Percentiles rank a stretch among this genome's conserved stretches.
Conservation (phyloP, 1,140 invertebrate genomes). For the Samia ricini region DNA sequence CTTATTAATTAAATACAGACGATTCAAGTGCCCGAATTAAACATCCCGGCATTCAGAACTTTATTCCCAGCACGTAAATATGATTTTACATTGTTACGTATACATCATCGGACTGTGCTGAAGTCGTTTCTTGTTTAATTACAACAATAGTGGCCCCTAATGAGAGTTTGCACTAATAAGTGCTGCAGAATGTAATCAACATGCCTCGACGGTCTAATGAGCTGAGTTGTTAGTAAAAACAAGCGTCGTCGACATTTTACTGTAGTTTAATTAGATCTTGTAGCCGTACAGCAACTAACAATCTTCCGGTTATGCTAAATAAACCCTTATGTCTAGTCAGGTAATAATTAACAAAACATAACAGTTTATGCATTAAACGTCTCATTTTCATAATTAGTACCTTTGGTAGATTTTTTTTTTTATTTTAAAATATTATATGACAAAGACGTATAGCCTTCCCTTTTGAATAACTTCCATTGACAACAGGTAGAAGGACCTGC, state of each 20-base stretch:
- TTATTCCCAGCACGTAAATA: conserved; percentile 42
- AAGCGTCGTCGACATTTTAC: conserved; percentile 68
- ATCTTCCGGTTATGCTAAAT: conserved; percentile 17
- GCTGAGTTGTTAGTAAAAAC: conserved; percentile 73
- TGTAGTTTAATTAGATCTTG: conserved; percentile 72
- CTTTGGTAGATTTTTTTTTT: not conserved
- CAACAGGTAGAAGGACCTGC: conserved; percentile 45
- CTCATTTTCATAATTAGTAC: not conserved
- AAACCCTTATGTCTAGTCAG: conserved; percentile 48
- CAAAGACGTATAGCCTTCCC: not conserved
- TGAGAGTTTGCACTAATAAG: conserved; percentile 76
- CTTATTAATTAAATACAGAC: conserved; percentile 74
- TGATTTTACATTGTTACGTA: conserved; percentile 40
- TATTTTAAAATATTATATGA: not conserved
- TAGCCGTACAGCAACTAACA: conserved; percentile 50
- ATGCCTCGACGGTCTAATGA: conserved; percentile 75
- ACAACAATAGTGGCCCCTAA: conserved; percentile 76
- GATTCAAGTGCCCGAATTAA: conserved; percentile 37
- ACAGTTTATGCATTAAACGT: not conserved
- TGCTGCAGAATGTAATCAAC: conserved; percentile 76
- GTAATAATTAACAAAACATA: conserved; percentile 13
- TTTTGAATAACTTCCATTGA: conserved; percentile 53
- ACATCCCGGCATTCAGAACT: not conserved
- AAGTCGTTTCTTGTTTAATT: conserved; percentile 72
- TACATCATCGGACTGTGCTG: conserved; percentile 40